Base-by-base conservation (phyloP, 2,797 vertebrate genomes). In the Streptopelia turtur region DNA sequence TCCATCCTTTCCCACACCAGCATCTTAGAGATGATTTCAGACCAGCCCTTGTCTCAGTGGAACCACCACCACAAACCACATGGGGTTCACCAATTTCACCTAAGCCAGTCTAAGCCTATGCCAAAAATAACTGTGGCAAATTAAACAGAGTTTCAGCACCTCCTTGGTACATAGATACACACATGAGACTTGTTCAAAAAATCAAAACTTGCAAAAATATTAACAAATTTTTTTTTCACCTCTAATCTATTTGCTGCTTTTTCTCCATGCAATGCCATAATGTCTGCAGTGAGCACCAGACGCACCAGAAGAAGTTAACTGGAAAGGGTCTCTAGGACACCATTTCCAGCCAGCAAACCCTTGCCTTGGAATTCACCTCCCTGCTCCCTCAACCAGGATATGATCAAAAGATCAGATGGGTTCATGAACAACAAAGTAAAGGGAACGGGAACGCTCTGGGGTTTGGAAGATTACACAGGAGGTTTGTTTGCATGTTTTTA, bases 401-500 rank as follows among this genome's bases (percentile, higher is more conserved):
- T 1, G 4, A 84, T 83, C 90, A 82, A 84, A 93, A 92, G 80
- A 94, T 95, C 79, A 90, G 52, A 84, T 66, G 77, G 35, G 59
- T 60, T 92, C 90, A 80, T 21, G 31, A 92, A 74, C 45, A 95
- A 47, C 66, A 87, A 63, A 95, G n/a, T 30, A 88, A 77, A 20
- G 24, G 55, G 47, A 90, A 87, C 1, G 13, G 72, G 87, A 91
- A 69, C 0, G 13, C 52, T 84, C 74, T 59, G 47, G 66, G 47
- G 66, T 52, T 90, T 87, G 81, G 74, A 84, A 95, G 74, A 93
- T 93, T 83, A 77, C 49, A 75, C 7, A 3, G 61, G 84, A 95
- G 75, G 71, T 77, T 89, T 92, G 92, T 94, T 92, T 94, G 81
- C 87, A 85, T 92, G 90, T 85, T 97, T 96, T 85, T 41, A 90